Percentiles rank a stretch among this genome's conserved stretches.
Conservation (phyloP, 1,140 invertebrate genomes). For the Pseudachorutes palmiensis region DNA sequence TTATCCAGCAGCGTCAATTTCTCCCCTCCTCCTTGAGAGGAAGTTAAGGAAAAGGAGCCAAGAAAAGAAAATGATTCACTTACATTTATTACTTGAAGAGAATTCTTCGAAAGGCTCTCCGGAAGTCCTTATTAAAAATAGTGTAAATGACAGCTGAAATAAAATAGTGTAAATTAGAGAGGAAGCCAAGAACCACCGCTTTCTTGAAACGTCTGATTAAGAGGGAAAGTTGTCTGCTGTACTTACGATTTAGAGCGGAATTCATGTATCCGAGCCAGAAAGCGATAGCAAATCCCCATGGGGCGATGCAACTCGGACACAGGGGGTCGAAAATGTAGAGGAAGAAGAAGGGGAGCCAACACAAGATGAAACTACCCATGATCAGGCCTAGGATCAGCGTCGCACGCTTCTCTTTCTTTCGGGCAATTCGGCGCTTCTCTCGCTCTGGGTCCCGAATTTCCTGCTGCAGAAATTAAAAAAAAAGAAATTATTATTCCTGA, state of each 20-base stretch:
- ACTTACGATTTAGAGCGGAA: conserved; percentile 77
- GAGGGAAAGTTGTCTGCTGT: background rate
- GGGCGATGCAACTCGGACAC: conserved; percentile 70
- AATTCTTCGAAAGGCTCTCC: conserved; percentile 87
- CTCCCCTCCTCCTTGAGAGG: background rate
- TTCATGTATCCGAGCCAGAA: conserved; percentile 99
- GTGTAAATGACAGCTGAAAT: conserved; percentile 68
- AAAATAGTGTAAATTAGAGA: background rate
- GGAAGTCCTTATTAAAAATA: conserved; percentile 98
- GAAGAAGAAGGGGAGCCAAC: conserved; percentile 51
- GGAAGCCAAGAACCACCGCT: background rate
- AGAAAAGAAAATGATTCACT: conserved; percentile 8
- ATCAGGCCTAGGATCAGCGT: conserved; percentile 95
- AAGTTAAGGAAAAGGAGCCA: background rate
- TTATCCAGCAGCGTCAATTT: background rate
- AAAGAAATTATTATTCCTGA: conserved; percentile 48
- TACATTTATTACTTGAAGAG: conserved; percentile 66
- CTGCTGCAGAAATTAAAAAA: conserved; percentile 45
- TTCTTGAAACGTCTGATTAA: background rate
- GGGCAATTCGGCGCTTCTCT: conserved; percentile 83
- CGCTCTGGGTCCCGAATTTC: conserved; percentile 80
- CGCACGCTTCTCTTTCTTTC: conserved; percentile 94
- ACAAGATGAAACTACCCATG: conserved; percentile 97
- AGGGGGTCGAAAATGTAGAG: conserved; percentile 80
- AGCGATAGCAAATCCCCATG: conserved; percentile 81